Base-by-base conservation (phyloP, 2,797 vertebrate species). In the Intellagama lesueurii region DNA sequence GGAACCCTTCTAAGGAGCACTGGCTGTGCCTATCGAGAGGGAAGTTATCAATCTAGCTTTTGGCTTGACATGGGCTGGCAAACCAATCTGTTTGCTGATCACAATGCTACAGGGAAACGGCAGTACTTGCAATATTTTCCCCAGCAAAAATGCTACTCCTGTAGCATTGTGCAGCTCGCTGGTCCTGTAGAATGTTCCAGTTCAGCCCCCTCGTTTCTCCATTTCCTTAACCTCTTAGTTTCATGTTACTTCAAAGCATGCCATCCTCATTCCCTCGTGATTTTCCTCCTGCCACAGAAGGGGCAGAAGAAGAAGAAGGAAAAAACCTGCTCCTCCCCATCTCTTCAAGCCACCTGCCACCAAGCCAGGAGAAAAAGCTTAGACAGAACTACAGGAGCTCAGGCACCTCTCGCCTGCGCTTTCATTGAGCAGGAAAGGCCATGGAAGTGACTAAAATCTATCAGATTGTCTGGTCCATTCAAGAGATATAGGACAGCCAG, bases 141-240 rank as follows among this genome's bases (percentile, higher is more conserved):
- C 7, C n/a, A 40, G 22, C n/a, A 44, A 26, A 87, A 32, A 9
- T 60, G 49, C 47, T 32, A 66, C 7, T 49, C n/a, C 1, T 30
- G 1, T 69, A 87, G 22, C 14, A 80, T 44, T 11, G 52, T 35
- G n/a, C 47, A 32, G n/a, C 76, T 69, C 64, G 64, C 24, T n/a
- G 75, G 32, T 40, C 35, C 32, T 40, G 40, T 64, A 32, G 28
- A 86, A 73, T 44, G 14, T 77, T 47, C 56, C 56, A 86, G 32
- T 86, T 78, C 28, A 66, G 16, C 12, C 66, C 30, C 44, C 80
- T 81, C 66, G 70, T 28, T 69, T 87, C 64, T 66, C 24, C 73
- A 86, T 86, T 86, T 66, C 73, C 32, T 32, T 44, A 44, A 78
- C 84, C 6, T n/a, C 8, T 17, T 86, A 26, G 35, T 86, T 86